Base-by-base conservation (phyloP, 2,797 vertebrate species). In the Pelobates cultripes region DNA sequence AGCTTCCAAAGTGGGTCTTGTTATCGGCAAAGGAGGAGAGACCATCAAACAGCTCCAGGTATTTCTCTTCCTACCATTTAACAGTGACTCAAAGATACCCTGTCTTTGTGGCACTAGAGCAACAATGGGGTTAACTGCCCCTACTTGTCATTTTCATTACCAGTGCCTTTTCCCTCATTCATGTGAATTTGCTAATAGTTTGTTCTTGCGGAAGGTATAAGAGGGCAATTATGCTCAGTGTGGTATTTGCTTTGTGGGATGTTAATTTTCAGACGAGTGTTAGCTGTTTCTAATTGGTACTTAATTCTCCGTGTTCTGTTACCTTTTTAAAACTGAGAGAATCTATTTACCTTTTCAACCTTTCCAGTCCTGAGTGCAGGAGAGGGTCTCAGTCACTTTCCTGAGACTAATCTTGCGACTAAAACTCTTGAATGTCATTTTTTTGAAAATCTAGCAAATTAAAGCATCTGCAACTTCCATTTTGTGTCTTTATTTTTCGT, bases 11-110 rank as follows among this genome's bases (percentile, higher is more conserved):
- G 97, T 99, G 64, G 98, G 98, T 57, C 94, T 99, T 87, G 97
- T 99, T 92, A 99, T 99, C 57, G 97, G 98, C 91, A 99, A 99
- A 91, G 97, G 97, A 87, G 98, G 98, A 76, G 98, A 99, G 88
- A 99, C 98, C 82, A 99, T 99, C 87, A 99, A 99, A 89, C 97
- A 97, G 82, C 88, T 99, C 86, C 97, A 99, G 97, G 98, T 99
- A 84, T 14, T 4, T 55, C 43, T 40, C 40, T 7, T 44, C 68
- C 43, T 14, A n/a, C 28, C 28, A 28, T 28, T 28, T 28, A 28
- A 28, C 28, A 28, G 28, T 28, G 28, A 14, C 42, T 28, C 61
- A 64, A 6, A 10, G 44, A 15, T 70, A 43, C 15, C 7, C 3
- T 42, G n/a, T n/a, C 12, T 4, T 55, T 28, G 41, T 61, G 15